Evolutionary conservation across 2,888 invertebrate species (phyloP).

Genomic region (Chironomus tentans): DNA sequence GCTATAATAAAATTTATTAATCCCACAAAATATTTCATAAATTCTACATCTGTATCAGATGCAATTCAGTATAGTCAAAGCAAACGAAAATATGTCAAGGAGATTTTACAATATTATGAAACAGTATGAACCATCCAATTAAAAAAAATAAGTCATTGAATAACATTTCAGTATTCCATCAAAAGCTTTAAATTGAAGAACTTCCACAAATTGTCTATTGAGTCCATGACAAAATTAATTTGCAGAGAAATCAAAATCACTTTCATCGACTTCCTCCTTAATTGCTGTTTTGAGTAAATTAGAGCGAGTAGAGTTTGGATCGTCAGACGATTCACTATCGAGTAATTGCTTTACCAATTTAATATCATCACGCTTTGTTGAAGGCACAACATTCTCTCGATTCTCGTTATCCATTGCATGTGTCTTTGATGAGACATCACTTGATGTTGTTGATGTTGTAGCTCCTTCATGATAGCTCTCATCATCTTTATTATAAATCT

Average conservation of each 20-base stretch:
- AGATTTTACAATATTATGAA: no score
- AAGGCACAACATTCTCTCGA: neutral
- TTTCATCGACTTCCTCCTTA: conserved; percentile 34
- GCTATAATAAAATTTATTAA: no score
- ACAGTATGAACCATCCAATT: no score
- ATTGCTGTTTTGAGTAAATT: conserved; percentile 18
- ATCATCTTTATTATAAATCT: neutral
- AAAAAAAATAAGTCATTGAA: no score
- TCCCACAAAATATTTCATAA: no score
- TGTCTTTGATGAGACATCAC: conserved; percentile 1
- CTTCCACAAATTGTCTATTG: no score
- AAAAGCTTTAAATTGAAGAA: no score
- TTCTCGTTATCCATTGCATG: neutral
- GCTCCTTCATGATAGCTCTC: neutral
- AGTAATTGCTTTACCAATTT: conserved; percentile 26
- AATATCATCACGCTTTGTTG: conserved; percentile 21
- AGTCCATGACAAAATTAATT: conserved; percentile 28
- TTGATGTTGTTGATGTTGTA: neutral
- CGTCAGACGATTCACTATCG: conserved; percentile 23
- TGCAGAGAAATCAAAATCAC: conserved; percentile 42
- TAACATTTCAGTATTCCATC: no score
- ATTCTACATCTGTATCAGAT: no score
- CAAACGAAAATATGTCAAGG: no score
- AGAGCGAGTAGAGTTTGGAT: conserved; percentile 3
- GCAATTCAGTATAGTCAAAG: no score